These are phyloP conservation scores for Paraescarpia echinospica DNA, from an alignment of 1,140 invertebrate genomes.

Conservation along the genomic window DNA sequence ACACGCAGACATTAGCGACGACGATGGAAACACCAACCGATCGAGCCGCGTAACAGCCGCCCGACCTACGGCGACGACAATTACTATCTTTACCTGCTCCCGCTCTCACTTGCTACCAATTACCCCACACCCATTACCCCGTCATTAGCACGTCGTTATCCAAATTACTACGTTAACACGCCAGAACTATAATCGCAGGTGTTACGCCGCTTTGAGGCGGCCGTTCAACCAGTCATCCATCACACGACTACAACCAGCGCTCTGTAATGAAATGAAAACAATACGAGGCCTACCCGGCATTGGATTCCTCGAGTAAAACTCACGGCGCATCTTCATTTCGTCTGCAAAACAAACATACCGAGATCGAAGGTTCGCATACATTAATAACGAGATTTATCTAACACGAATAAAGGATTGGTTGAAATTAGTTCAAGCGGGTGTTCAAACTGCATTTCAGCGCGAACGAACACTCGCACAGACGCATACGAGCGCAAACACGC, in stretches of 20 bases:
- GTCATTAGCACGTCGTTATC: background rate
- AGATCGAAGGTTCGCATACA: background rate
- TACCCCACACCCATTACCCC: background rate
- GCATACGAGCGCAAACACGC: no score
- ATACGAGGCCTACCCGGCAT: conserved; percentile 59
- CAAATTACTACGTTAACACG: background rate
- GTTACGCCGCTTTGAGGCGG: background rate
- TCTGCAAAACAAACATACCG: conserved; percentile 47
- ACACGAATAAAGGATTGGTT: no score
- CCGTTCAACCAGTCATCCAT: background rate
- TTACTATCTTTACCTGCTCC: background rate
- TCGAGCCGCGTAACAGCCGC: background rate
- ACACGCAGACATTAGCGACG: no score
- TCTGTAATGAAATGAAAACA: background rate
- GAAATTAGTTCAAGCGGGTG: no score
- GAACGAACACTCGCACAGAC: no score
- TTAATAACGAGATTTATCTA: no score
- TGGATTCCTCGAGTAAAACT: conserved; percentile 81
- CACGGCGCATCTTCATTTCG: conserved; percentile 83
- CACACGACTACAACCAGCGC: background rate
- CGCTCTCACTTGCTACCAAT: background rate
- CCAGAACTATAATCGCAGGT: background rate
- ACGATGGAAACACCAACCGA: background rate
- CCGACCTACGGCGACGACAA: background rate
- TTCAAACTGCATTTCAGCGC: no score